A percentile compares a stretch with the other conserved stretches of the same genome.
These are phyloP conservation scores for Ephydatia muelleri DNA, from an alignment of 37 sponge, comb jelly and placozoan species.

Conservation along the genomic window DNA sequence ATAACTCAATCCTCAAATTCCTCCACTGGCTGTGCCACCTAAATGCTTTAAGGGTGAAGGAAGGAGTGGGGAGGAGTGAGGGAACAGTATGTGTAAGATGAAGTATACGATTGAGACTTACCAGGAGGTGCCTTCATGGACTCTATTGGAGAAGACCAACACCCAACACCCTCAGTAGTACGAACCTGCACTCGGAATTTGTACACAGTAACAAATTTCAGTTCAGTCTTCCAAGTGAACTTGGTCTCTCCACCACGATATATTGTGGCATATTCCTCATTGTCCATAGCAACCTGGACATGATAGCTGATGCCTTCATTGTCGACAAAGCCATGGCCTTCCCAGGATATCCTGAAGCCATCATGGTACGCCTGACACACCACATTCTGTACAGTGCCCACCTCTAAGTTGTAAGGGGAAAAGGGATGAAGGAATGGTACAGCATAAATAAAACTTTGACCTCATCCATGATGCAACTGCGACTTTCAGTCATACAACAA, in stretches of 20 bases:
- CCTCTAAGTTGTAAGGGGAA: conserved; percentile 15
- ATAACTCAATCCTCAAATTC: conserved; percentile 44
- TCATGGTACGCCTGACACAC: conserved; percentile 37
- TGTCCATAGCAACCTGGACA: conserved; percentile 25
- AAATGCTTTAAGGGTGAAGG: conserved; percentile 5
- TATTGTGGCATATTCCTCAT: conserved; percentile 4
- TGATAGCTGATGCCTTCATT: conserved; percentile 39
- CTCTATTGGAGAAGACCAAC: conserved; percentile 31
- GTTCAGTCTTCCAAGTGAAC: conserved; percentile 41
- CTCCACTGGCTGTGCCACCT: conserved; percentile 48
- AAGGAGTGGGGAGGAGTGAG: not conserved
- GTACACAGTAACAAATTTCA: not conserved
- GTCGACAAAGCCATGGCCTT: conserved; percentile 43
- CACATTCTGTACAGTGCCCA: conserved; percentile 22
- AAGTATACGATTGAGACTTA: conserved; percentile 15
- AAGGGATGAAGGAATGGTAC: not conserved
- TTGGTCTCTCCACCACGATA: conserved; percentile 45
- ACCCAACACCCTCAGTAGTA: conserved; percentile 46
- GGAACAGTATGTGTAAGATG: not conserved
- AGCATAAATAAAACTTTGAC: not conserved
- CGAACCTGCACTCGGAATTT: conserved; percentile 51
- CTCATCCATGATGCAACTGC: not conserved
- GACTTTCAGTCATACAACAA: no score
- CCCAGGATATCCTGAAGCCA: conserved; percentile 49
- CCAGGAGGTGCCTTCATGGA: conserved; percentile 34